Evolutionary conservation across 2,888 invertebrate genomes (phyloP), one percentile per base, ranked within the genome.

Genomic region (Perithous albicinctus): DNA sequence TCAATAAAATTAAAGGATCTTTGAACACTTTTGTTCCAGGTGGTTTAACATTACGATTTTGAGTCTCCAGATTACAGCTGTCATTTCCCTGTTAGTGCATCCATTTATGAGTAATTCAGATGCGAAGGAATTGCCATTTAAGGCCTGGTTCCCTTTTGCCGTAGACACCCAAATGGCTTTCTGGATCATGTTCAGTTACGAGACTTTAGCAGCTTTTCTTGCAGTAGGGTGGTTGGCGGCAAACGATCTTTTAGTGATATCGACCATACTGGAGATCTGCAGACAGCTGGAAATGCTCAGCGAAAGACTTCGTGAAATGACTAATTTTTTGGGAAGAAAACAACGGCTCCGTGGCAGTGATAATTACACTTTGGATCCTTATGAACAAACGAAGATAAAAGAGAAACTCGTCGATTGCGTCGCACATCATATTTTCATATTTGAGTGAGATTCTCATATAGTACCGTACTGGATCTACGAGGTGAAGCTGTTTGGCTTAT

Each of bases 231-330:
- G 54, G 23, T 32, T 54, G n/a, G 66, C 35, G 8, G 75, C 35
- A 8, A 51, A 75, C 26, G 75, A 75, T 51, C 54, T 75, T 8
- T 43, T 75, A 15, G 51, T 56, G 38, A 48, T 64, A 63, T 66
- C 66, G 10, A 75, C 66, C 1, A 35, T 61, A n/a, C 18, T 38
- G 18, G 35, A 61, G 32, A 61, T 61, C 18, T 61, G 35, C 1
- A 1, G 59, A 10, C 59, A 61, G 18, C 15, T 61, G 8, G 59
- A 61, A 10, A 61, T 61, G 35, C 59, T 61, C 20, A 35, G 59
- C 10, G 15, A 20, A 10, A 32, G 35, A 61, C 35, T 61, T 1
- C 8, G 18, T 1, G 35, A 61, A 0, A 18, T 61, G 18, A 18
- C 6, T 0, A 1, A 51, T 20, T 2, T 5, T 6, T 7, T 10